Percentiles rank a stretch among this genome's conserved stretches.
Evolutionary conservation across 1,140 invertebrate genomes (phyloP).

Genomic region (Drosophila pectinifera): DNA sequence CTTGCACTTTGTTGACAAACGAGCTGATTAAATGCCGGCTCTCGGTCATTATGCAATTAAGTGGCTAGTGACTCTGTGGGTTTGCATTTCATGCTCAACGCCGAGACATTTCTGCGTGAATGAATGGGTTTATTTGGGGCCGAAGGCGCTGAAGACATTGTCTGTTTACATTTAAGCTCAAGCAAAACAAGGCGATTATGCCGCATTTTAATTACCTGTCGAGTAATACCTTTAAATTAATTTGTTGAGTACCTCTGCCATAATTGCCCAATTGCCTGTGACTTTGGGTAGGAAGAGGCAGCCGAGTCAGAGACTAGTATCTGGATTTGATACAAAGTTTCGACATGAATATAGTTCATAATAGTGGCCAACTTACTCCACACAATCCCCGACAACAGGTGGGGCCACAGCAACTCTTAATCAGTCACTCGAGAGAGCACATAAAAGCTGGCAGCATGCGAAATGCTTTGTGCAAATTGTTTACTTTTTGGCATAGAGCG

Average conservation of each 20-base stretch:
- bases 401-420: slow-evolving; percentile 35
- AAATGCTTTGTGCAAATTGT: slow-evolving; percentile 79
- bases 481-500: slow-evolving; percentile 50
- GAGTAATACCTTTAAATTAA: not conserved
- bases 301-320: no score
- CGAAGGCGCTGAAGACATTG: slow-evolving; percentile 8
- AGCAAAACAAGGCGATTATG: slow-evolving; percentile 15
- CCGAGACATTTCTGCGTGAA: slow-evolving; percentile 3
- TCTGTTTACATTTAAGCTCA: slow-evolving; percentile 54
- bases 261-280: not conserved
- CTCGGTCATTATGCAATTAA: slow-evolving; percentile 81
- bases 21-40: slow-evolving; percentile 79
- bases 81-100: slow-evolving; percentile 44
- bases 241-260: not conserved
- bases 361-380: not conserved
- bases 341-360: not conserved
- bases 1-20: slow-evolving; percentile 82
- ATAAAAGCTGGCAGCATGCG: slow-evolving; percentile 48
- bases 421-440: slow-evolving; percentile 32
- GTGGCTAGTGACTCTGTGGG: slow-evolving; percentile 53
- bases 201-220: slow-evolving; percentile 13
- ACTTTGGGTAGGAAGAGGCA: no score
- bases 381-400: slow-evolving; percentile 3
- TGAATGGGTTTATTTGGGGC: slow-evolving; percentile 8
- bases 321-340: not conserved